Evolutionary conservation across 2,113 vertebrate species (phyloP), one percentile per base, ranked within the genome.

Genomic region (Micromys minutus): DNA sequence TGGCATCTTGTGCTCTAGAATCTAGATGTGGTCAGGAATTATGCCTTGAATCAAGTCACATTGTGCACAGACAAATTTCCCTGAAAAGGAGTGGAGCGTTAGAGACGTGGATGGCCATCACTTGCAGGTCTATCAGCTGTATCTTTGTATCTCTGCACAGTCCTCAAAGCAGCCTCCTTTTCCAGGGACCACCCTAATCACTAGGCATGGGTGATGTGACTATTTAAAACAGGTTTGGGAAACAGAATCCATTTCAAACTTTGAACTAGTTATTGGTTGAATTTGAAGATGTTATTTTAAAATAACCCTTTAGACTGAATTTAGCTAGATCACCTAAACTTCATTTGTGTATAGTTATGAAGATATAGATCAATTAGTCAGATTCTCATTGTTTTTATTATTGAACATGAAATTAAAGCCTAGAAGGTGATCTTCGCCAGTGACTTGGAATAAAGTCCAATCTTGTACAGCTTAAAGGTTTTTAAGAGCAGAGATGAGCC

Each of bases 201-300:
- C 21, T 76, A 11, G 79, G 21, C 26, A 5, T 50, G 10, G 31
- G 26, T 85, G 21, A 26, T 94, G 59, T 93, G 15, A 91, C 74
- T 36, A 74, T 59, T 21, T 57, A 88, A 81, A 91, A 67, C 90
- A 34, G 29, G 67, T 92, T 92, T 94, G 4, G 34, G 71, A 91
- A 95, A 67, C 39, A 75, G 81, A 72, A 75, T 13, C 87, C 77
- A 50, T 61, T 87, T 87, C 96, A 50, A 87, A 59, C 45, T 92
- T 85, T 39, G 45, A 90, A 52, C 63, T 57, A 67, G 26, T 79
- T 85, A 88, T 45, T 90, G 4, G 5, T 86, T 80, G 52, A n/a
- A 84, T 65, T 31, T 90, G 21, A 90, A 77, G 47, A 89, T 69
- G 31, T 50, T 57, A 52, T 75, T 91, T 83, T 80, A 86, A 91